A percentile compares a stretch with the other conserved stretches of the same genome.
Conservation (phyloP, 2,888 invertebrate genomes). For the Penaeus monodon region DNA sequence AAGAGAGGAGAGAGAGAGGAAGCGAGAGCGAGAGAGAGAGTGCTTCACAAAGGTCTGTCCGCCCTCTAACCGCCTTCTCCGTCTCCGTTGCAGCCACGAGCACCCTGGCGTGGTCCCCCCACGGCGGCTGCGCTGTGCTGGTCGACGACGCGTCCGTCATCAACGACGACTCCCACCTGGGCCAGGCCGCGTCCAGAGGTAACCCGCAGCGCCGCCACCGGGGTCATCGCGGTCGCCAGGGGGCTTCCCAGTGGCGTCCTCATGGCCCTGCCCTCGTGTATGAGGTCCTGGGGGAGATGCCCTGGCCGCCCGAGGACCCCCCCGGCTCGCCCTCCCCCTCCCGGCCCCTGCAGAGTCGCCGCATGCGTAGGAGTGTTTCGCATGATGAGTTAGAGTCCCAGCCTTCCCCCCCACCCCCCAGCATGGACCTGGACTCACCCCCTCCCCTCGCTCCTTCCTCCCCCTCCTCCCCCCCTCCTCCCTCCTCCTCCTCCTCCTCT, state of each 20-base stretch:
- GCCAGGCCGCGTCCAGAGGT: slow-evolving; percentile 62
- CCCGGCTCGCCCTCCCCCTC: slow-evolving; percentile 15
- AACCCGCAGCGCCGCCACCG: slow-evolving; percentile 36
- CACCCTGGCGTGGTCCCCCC: slow-evolving; percentile 46
- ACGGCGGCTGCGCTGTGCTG: slow-evolving; percentile 55
- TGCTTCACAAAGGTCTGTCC: too few species aligned
- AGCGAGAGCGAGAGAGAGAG: too few species aligned
- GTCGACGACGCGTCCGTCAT: slow-evolving; percentile 50
- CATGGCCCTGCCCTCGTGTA: slow-evolving; percentile 29
- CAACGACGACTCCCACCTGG: slow-evolving; percentile 53
- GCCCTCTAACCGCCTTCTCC: background rate
- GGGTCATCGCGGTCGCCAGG: slow-evolving; percentile 25
- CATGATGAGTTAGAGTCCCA: slow-evolving; percentile 45
- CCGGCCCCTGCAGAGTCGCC: background rate
- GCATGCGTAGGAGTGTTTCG: slow-evolving; percentile 64
- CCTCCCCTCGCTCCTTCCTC: slow-evolving; percentile 3
- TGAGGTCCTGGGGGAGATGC: slow-evolving; percentile 29
- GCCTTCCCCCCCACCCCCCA: slow-evolving; percentile 51
- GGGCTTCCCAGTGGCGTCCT: slow-evolving; percentile 18
- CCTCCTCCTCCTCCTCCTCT: background rate
- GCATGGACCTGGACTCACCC: slow-evolving; percentile 28
- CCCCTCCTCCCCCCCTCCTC: background rate
- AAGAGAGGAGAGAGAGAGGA: too few species aligned
- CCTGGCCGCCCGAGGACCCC: slow-evolving; percentile 14
- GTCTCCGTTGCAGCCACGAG: slow-evolving; percentile 55